Evolutionary conservation across 30 jellyfish, hydroid and myxozoan genomes (phyloP).

Genomic region (Chironex yamaguchii): DNA sequence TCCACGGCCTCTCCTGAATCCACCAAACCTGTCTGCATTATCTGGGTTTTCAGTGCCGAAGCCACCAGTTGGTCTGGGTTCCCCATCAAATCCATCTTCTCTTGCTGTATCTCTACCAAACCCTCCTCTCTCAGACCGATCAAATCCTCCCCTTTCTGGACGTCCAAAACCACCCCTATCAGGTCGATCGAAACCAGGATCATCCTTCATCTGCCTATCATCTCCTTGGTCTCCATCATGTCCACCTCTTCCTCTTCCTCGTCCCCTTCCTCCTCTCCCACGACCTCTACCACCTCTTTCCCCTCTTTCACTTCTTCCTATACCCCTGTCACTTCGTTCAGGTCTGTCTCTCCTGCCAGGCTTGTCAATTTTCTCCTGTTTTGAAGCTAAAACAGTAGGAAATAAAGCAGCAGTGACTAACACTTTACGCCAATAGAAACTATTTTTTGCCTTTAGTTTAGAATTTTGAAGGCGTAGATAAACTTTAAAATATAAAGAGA

Average conservation of each 20-base stretch:
- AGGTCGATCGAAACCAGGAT: slow-evolving; percentile 58
- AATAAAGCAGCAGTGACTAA: too few species aligned
- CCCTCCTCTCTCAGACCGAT: slow-evolving; percentile 49
- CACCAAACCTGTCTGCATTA: neutral
- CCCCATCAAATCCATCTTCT: neutral
- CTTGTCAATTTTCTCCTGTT: slow-evolving; percentile 51
- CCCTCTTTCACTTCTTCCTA: slow-evolving; percentile 74
- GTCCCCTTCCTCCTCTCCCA: slow-evolving; percentile 86
- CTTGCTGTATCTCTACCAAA: slow-evolving; percentile 16
- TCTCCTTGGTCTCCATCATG: slow-evolving; percentile 67
- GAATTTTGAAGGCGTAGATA: too few species aligned
- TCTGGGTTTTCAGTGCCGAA: slow-evolving; percentile 37
- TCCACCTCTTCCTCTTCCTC: slow-evolving; percentile 75
- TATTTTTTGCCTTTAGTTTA: too few species aligned
- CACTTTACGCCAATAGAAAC: too few species aligned
- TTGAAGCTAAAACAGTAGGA: too few species aligned
- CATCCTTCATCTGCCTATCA: slow-evolving; percentile 69
- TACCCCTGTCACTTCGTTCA: slow-evolving; percentile 74
- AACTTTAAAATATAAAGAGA: too few species aligned
- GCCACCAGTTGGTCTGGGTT: neutral
- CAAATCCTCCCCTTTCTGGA: slow-evolving; percentile 8
- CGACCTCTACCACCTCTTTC: slow-evolving; percentile 90
- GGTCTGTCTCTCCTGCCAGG: slow-evolving; percentile 67
- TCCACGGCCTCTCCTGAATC: slow-evolving; percentile 62
- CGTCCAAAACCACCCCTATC: slow-evolving; percentile 80